A percentile compares a stretch with the other conserved stretches of the same genome.
Conservation (phyloP, 2,888 invertebrate species). For the Coleophora deauratella region DNA sequence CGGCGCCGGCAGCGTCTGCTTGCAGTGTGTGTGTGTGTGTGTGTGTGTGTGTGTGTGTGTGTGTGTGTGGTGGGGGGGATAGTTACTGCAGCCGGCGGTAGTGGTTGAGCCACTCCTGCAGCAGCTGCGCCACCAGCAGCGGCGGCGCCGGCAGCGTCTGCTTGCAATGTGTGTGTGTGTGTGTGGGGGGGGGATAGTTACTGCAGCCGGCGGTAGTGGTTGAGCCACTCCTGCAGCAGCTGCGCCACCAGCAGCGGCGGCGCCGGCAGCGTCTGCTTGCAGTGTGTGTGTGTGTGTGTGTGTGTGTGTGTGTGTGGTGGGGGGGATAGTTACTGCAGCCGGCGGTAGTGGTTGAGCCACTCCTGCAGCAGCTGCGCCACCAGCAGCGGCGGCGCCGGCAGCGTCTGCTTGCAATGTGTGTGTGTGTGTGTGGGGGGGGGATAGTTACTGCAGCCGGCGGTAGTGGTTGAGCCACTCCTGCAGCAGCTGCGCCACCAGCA, state of each 20-base stretch:
- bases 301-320: too few relatives aligned
- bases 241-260: neutral
- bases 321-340: neutral
- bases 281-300: neutral
- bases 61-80: slow-evolving; percentile 79
- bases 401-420: neutral
- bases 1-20: slow-evolving; percentile 59
- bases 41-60: too few relatives aligned
- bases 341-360: slow-evolving; percentile 77
- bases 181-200: slow-evolving; percentile 90
- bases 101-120: slow-evolving; percentile 65
- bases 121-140: slow-evolving; percentile 87
- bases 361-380: slow-evolving; percentile 43
- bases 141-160: slow-evolving; percentile 79
- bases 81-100: neutral
- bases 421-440: neutral
- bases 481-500: slow-evolving; percentile 60
- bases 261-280: neutral
- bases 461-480: slow-evolving; percentile 93
- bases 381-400: slow-evolving; percentile 27
- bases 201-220: slow-evolving; percentile 85
- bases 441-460: slow-evolving; percentile 72
- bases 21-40: too few relatives aligned
- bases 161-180: slow-evolving; percentile 85
- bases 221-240: slow-evolving; percentile 81